These are phyloP conservation scores for Chloroceryle amazona DNA, from an alignment of 2,797 vertebrate species.

Conservation along the genomic window DNA sequence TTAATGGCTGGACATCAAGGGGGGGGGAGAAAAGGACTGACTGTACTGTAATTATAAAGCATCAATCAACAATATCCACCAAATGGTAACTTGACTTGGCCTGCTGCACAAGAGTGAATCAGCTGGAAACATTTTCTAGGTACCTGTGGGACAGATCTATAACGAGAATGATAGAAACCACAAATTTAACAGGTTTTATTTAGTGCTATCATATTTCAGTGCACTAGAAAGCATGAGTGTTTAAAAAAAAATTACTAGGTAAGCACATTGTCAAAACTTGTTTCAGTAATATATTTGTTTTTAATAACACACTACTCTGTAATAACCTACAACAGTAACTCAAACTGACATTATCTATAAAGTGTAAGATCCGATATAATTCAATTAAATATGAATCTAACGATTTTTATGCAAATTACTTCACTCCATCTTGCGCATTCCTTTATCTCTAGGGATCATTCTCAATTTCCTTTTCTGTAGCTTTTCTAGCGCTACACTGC, in stretches of 20 bases:
- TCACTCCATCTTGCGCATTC: constrained; percentile 1
- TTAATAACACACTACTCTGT: constrained; percentile 4
- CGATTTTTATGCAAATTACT: constrained; percentile 53
- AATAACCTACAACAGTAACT: constrained; percentile 23
- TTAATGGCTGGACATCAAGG: neutral
- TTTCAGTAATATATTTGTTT: constrained; percentile 18
- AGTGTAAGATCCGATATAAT: constrained; percentile 11
- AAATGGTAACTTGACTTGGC: neutral
- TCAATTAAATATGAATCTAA: constrained; percentile 55
- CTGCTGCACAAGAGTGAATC: neutral
- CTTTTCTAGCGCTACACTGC: constrained; percentile 18
- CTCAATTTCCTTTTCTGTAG: constrained; percentile 54
- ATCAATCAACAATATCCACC: neutral
- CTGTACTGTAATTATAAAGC: neutral
- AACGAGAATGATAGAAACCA: constrained; percentile 1
- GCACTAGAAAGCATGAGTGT: neutral
- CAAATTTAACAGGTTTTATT: constrained; percentile 10
- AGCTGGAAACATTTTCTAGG: constrained; percentile 7
- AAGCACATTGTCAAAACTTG: constrained; percentile 21
- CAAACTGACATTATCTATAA: constrained; percentile 21
- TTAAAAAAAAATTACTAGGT: constrained; percentile 19
- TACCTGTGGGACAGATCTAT: neutral
- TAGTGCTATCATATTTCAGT: neutral
- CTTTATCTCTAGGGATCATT: constrained; percentile 52
- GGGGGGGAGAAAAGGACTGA: neutral